Percentiles rank a stretch among this genome's conserved stretches.
Conservation (phyloP, 2,113 vertebrate genomes). For the Alouatta palliata region DNA sequence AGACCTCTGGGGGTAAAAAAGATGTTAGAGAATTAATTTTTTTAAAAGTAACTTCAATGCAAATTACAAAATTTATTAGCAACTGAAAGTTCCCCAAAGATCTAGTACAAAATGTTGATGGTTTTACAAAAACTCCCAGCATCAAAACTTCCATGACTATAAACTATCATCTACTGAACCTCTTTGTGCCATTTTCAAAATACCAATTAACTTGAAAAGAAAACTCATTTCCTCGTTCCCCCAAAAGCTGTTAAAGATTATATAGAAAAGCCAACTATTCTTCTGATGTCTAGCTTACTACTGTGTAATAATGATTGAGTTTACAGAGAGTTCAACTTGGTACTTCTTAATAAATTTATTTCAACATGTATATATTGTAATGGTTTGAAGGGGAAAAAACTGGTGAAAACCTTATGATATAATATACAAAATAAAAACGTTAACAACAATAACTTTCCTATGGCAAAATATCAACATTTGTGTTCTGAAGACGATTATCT, state of each 20-base stretch:
- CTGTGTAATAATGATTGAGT: neutral
- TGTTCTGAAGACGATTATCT: constrained; percentile 9
- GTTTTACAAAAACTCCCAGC: constrained; percentile 44
- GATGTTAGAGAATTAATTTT: constrained; percentile 21
- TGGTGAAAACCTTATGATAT: neutral
- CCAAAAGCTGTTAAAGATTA: neutral
- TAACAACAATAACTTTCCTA: neutral
- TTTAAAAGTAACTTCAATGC: constrained; percentile 41
- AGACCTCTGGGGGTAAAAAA: neutral
- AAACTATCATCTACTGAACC: constrained; percentile 7
- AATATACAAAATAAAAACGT: constrained; percentile 2
- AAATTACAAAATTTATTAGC: constrained; percentile 58
- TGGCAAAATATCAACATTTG: neutral
- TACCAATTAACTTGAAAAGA: constrained; percentile 55
- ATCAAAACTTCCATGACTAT: constrained; percentile 31
- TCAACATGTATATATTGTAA: constrained; percentile 3
- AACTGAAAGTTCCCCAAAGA: constrained; percentile 30
- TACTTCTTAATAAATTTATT: constrained; percentile 35
- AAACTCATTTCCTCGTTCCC: constrained; percentile 19
- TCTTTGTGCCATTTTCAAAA: constrained; percentile 44
- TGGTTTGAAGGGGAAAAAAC: neutral
- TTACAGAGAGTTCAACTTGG: constrained; percentile 17
- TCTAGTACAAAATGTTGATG: constrained; percentile 28
- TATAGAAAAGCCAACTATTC: constrained; percentile 34
- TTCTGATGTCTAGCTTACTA: constrained; percentile 11